Base-by-base conservation (phyloP, 2,888 invertebrate genomes). In the Megamerina dolium region DNA sequence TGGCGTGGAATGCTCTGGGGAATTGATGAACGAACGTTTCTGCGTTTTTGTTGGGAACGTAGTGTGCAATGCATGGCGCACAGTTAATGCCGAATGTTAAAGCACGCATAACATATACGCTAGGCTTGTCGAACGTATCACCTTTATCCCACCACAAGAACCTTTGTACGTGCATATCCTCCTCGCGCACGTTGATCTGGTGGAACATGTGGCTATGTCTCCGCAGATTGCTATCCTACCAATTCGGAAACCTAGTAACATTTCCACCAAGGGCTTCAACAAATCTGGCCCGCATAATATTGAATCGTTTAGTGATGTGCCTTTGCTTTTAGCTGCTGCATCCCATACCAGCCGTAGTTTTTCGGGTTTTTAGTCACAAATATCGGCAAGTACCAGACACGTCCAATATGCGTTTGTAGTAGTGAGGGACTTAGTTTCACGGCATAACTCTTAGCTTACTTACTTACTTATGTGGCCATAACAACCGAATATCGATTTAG, bases 161-260 rank as follows among this genome's bases (percentile, higher is more conserved):
- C 1, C 44, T 30, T 23, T 51, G 42, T 14, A 35, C 48, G 10
- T 49, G 49, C 46, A 50, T 45, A 34, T 49, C 49, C 2, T 43
- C 19, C 5, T 43, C 27, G 1, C 41, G 9, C 1, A 50, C 45
- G n/a, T 41, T 46, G 4, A 50, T 41, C 29, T 42, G 37, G 27
- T 49, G 48, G 34, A 53, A 53, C 46, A 53, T 51, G 17, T 53
- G 2, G 46, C 37, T 12, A 53, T 53, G 14, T 53, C 45, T 10
- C 50, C 50, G 16, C 37, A 50, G 4, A 52, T 45, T 9, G 46
- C 50, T 13, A 47, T 17, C 38, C 39, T 45, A 3, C 50, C 48
- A 4, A 41, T 31, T n/a, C 46, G 40, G 29, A 53, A 50, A 5
- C 41, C 37, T 4, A 65, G 35, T 6, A 68, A 43, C 5, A 53